Conservation (phyloP, 2,888 invertebrate genomes). For the Iselma pallidipennis region DNA sequence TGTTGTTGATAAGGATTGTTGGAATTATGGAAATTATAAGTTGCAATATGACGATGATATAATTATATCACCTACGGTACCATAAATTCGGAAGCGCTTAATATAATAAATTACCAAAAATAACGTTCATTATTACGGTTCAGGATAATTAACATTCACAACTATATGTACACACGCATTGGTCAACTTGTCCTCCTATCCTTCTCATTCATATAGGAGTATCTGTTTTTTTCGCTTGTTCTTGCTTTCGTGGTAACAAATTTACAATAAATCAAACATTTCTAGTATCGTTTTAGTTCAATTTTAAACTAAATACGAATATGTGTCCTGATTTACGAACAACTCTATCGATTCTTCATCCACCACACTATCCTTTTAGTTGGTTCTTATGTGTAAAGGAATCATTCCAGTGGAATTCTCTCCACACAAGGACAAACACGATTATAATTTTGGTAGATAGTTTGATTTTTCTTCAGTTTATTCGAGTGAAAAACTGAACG, state of each 20-base stretch:
- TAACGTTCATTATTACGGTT: constrained; percentile 29
- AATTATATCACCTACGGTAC: constrained; percentile 31
- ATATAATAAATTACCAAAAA: constrained; percentile 35
- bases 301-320: not conserved
- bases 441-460: not conserved
- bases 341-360: not conserved
- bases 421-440: not conserved
- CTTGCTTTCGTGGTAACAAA: not conserved
- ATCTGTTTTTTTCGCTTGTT: not conserved
- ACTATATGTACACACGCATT: constrained; percentile 18
- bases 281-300: not conserved
- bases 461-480: no score
- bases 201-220: not conserved
- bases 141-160: constrained; percentile 23
- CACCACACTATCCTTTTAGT: no score
- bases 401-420: no score
- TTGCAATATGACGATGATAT: constrained; percentile 17
- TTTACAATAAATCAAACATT: not conserved
- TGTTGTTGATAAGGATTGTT: constrained; percentile 14
- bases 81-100: constrained; percentile 36
- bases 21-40: constrained; percentile 26
- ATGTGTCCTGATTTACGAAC: not conserved
- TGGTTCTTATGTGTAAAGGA: no score
- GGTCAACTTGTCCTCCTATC: not conserved
- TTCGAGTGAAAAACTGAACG: not conserved